These are phyloP conservation scores for Drosophila siamana DNA, from an alignment of 2,888 invertebrate genomes.

Conservation along the genomic window DNA sequence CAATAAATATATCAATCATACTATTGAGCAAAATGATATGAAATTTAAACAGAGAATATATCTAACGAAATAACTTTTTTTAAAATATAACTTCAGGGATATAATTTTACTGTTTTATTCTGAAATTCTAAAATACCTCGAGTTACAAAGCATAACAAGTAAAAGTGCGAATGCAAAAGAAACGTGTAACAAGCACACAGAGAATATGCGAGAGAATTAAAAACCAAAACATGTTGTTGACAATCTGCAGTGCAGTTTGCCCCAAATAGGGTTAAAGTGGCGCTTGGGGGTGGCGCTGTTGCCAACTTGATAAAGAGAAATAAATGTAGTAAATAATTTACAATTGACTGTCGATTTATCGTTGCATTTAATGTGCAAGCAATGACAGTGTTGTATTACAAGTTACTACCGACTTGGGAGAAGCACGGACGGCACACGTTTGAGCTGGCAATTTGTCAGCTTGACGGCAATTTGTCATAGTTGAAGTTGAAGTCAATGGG, in stretches of 20 bases:
- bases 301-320: constrained; percentile 34
- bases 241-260: constrained; percentile 31
- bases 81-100: neutral
- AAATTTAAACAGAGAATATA: too few species aligned
- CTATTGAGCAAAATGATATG: too few species aligned
- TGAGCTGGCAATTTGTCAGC: constrained; percentile 62
- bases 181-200: constrained; percentile 2
- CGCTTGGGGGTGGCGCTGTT: neutral
- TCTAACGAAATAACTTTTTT: neutral
- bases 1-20: too few species aligned
- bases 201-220: neutral
- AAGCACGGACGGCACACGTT: constrained; percentile 54
- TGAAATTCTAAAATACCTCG: neutral
- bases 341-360: constrained; percentile 61
- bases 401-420: neutral
- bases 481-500: neutral
- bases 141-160: neutral
- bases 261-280: neutral
- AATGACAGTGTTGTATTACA: constrained; percentile 27
- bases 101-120: neutral
- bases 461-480: constrained; percentile 49
- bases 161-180: constrained; percentile 18
- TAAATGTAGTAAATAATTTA: constrained; percentile 63
- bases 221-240: constrained; percentile 54
- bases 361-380: constrained; percentile 40